These are phyloP conservation scores for Netelia inedita DNA, from an alignment of 2,888 invertebrate genomes.

Conservation along the genomic window DNA sequence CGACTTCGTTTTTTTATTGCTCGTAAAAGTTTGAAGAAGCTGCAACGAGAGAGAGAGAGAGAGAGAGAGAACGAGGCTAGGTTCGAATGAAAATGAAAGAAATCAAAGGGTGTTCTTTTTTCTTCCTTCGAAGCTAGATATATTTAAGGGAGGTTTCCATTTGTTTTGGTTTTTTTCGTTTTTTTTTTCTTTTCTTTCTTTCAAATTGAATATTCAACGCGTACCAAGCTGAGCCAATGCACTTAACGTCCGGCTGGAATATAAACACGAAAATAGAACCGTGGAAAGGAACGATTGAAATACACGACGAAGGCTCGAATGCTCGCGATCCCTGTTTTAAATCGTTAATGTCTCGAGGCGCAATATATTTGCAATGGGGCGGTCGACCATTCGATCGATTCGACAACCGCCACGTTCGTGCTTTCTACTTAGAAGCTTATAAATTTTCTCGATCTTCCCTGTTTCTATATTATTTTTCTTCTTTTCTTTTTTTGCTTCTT, in stretches of 20 bases:
- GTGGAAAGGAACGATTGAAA: constrained; percentile 17
- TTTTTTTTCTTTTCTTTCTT: neutral
- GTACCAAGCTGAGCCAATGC: constrained; percentile 44
- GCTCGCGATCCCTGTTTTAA: constrained; percentile 37
- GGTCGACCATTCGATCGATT: constrained; percentile 50
- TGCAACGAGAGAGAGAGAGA: too few species aligned
- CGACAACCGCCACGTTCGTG: neutral
- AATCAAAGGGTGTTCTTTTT: neutral
- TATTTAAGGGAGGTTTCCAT: neutral
- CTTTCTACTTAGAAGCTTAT: constrained; percentile 11
- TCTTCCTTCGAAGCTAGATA: neutral
- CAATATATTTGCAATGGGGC: too few species aligned
- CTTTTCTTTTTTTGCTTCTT: neutral
- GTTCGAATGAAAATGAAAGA: too few species aligned
- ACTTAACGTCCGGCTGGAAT: constrained; percentile 55
- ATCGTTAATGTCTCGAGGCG: constrained; percentile 59
- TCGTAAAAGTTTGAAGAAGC: too few species aligned
- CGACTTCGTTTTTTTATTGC: too few species aligned
- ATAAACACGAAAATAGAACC: constrained; percentile 53
- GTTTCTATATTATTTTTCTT: constrained; percentile 1
- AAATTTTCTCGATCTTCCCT: neutral
- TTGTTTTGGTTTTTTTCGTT: neutral
- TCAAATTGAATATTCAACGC: neutral
- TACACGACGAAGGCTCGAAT: constrained; percentile 42
- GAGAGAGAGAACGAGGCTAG: too few species aligned